Percentiles rank a stretch among this genome's conserved stretches.
These are phyloP conservation scores for Caligus rogercresseyi DNA, from an alignment of 1,140 invertebrate species.

Conservation along the genomic window DNA sequence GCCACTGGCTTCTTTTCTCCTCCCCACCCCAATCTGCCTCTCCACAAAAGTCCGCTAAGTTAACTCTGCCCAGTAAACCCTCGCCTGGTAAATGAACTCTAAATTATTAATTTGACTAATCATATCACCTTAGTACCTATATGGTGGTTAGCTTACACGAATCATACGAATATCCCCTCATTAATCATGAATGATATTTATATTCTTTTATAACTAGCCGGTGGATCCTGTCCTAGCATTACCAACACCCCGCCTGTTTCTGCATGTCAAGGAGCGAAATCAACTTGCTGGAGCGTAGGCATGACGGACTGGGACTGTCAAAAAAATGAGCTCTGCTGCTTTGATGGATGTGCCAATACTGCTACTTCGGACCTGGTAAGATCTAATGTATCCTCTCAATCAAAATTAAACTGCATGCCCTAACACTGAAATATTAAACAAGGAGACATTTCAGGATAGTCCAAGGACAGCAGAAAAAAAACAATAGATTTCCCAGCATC, in stretches of 20 bases:
- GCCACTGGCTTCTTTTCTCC: not conserved
- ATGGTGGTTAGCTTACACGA: not conserved
- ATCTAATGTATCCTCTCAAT: not conserved
- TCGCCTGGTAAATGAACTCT: not conserved
- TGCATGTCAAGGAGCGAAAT: not conserved
- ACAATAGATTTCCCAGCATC: no score
- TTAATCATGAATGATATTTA: not conserved
- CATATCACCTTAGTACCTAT: not conserved
- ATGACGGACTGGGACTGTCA: slow-evolving; percentile 16
- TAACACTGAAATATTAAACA: no score
- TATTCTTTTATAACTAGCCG: not conserved
- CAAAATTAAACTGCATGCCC: no score
- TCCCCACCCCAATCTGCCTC: not conserved
- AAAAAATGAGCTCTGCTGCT: slow-evolving; percentile 17
- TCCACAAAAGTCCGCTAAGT: not conserved
- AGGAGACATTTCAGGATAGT: no score
- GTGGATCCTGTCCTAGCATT: slow-evolving; percentile 1
- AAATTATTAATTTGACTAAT: not conserved
- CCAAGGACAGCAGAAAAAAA: no score
- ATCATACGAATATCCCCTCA: not conserved
- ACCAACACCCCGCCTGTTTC: not conserved
- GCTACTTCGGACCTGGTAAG: slow-evolving; percentile 8
- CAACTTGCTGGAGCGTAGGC: slow-evolving; percentile 18
- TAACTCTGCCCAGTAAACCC: not conserved
- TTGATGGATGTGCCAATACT: slow-evolving; percentile 19